phyloP scores from a whole-genome alignment of 2,888 invertebrate species.

The Prenolepis imparis region DNA sequence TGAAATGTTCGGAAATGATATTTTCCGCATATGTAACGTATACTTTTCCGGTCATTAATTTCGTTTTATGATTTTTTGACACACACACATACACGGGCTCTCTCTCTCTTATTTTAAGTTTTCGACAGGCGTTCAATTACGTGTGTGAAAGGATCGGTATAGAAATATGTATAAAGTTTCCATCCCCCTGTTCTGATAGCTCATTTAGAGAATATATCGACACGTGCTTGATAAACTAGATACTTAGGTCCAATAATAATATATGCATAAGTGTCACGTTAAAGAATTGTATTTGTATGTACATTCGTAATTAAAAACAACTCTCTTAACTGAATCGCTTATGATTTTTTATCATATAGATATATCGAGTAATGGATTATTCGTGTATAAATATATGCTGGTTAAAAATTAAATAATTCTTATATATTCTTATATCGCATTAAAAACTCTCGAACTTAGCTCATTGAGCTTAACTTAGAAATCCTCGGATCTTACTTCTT shows the following conservation, averaged over 20 bases:
- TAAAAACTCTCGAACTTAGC: neutral
- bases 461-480: slow-evolving; percentile 24
- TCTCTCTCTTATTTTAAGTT: neutral
- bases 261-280: neutral
- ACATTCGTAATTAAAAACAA: slow-evolving; percentile 12
- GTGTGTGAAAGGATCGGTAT: neutral
- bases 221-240: neutral
- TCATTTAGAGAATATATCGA: neutral
- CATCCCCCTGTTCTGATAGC: neutral
- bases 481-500: neutral
- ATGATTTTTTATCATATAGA: neutral
- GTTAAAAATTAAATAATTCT: slow-evolving; percentile 41
- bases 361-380: neutral
- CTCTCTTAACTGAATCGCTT: neutral
- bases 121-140: neutral
- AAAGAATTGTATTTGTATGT: slow-evolving; percentile 3
- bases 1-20: slow-evolving; percentile 10
- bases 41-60: slow-evolving; percentile 8
- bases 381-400: slow-evolving; percentile 21
- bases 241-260: neutral
- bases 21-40: slow-evolving; percentile 6
- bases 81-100: neutral
- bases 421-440: neutral
- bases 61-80: neutral
- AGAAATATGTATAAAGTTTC: neutral